phyloP scores from a whole-genome alignment of 2,113 vertebrate genomes.

The Saccopteryx bilineata region DNA sequence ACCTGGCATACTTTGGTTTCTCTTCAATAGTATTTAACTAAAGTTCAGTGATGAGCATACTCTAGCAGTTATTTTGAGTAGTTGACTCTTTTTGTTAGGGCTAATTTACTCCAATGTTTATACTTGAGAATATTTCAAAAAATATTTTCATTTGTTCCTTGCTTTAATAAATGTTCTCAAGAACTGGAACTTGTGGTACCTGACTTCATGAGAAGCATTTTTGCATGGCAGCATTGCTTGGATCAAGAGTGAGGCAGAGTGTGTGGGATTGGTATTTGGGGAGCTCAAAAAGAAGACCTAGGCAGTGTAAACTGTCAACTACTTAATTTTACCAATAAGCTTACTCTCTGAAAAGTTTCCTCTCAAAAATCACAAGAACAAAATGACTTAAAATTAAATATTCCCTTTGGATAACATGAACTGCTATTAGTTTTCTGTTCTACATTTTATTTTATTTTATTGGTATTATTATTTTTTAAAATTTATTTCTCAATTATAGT shows the following conservation, averaged over 20 bases:
- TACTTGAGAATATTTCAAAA: conserved; percentile 10
- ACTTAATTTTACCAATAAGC: conserved; percentile 46
- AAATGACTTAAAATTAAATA: conserved; percentile 40
- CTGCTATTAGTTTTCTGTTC: neutral
- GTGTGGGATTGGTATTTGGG: neutral
- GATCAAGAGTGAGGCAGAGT: neutral
- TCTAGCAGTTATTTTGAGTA: conserved; percentile 8
- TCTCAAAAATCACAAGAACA: neutral
- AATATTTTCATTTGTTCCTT: neutral
- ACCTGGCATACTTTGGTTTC: neutral
- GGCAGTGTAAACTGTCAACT: neutral
- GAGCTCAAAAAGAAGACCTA: neutral
- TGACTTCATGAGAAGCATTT: conserved; percentile 5
- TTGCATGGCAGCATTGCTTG: neutral
- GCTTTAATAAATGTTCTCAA: neutral
- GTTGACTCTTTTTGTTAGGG: neutral
- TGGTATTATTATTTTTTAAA: neutral
- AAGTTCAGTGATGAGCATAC: neutral
- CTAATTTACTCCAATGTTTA: neutral
- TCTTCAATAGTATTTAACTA: neutral
- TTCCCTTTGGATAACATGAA: conserved; percentile 11
- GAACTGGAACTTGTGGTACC: neutral
- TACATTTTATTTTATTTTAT: neutral
- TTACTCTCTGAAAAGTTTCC: conserved; percentile 32
- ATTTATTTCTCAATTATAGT: neutral